Base-by-base conservation (phyloP, 2,113 vertebrate genomes). In the Alligator sinensis region DNA sequence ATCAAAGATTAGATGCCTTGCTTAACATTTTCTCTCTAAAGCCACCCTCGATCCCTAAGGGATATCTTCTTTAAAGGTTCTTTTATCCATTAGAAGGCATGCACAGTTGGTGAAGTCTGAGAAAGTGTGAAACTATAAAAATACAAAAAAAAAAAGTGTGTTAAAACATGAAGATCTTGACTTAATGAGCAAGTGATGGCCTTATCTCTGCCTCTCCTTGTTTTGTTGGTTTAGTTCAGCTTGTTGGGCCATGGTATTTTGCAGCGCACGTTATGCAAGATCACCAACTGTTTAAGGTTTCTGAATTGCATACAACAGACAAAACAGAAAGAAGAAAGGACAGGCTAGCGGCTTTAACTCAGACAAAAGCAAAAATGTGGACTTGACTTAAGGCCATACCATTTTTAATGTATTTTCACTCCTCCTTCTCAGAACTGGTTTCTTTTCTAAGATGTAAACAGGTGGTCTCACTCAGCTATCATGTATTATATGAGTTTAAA, bases 1-100 rank as follows among this genome's bases (percentile, higher is more conserved):
- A 93, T 47, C 57, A 75, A 82, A 93, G 95, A 93, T 95, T 79
- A 92, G 77, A 89, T n/a, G 25, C 54, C 91, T 84, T 85, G 78
- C 63, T 94, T 87, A 88, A 86, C 75, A 57, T 92, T 91, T 91
- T 91, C 93, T 90, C 91, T 95, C 82, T 87, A 96, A 94, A 95
- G 83, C 88, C 92, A 89, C 82, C 10, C 25, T 78, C 61, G 84
- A 76, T 82, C 92, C 66, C 95, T 93, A 91, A 92, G 85, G 89
- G 87, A 24, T 34, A 57, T 72, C 77, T 93, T 95, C 86, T 83
- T 94, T 94, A 90, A 94, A 96, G 82, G 70, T 91, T 38, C 30
- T 92, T 94, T 93, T 84, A 94, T 83, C 86, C 88, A 87, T 59
- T 64, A 87, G 54, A 95, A 93, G 62, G 86, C 70, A 84, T 19